Conservation (phyloP, 2,888 invertebrate genomes). For the Drosophila hamatofila region DNA sequence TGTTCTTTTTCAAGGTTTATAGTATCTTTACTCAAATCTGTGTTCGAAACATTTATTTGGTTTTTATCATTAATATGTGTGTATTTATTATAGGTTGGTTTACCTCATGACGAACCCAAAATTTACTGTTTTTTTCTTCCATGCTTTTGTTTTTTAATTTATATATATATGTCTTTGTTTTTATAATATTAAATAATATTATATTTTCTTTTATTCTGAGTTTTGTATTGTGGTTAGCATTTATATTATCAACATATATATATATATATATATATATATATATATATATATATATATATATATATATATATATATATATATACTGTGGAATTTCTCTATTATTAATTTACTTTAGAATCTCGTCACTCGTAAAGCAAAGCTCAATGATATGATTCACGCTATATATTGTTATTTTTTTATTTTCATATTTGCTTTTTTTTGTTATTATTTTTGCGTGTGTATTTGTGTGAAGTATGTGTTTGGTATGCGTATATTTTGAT, state of each 20-base stretch:
- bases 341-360: conserved; percentile 60
- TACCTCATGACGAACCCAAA: conserved; percentile 41
- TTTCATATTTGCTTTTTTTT: not conserved
- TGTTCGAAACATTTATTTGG: conserved; percentile 37
- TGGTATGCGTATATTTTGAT: conserved; percentile 21
- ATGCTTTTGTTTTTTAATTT: conserved; percentile 1
- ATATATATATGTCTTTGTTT: conserved; percentile 7
- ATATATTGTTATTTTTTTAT: conserved; percentile 14
- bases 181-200: conserved; percentile 19
- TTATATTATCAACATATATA: conserved; percentile 42
- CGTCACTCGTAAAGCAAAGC: conserved; percentile 76
- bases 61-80: conserved; percentile 26
- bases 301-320: conserved; percentile 27
- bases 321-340: conserved; percentile 45
- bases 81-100: conserved; percentile 17
- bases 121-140: conserved; percentile 9
- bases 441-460: conserved; percentile 23
- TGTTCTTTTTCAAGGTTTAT: conserved; percentile 32
- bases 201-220: conserved; percentile 27
- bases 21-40: conserved; percentile 26
- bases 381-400: conserved; percentile 80
- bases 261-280: conserved; percentile 35
- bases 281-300: conserved; percentile 31
- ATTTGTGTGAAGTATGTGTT: conserved; percentile 29
- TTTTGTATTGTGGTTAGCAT: conserved; percentile 37